phyloP scores from a whole-genome alignment of 2,888 invertebrate species.

The Sipha maydis region DNA sequence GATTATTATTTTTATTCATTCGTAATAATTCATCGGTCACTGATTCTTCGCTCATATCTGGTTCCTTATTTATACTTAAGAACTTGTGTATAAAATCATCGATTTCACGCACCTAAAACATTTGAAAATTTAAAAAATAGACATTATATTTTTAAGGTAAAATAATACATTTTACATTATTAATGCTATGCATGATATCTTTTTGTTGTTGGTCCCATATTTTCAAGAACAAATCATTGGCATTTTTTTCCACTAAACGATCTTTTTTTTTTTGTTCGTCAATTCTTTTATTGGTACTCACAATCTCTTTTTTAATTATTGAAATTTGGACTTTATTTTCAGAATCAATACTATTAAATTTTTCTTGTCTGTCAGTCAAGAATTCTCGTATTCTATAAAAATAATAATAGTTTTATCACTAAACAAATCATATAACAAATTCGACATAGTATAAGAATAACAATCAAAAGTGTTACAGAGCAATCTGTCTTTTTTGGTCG shows the following conservation, averaged over 20 bases:
- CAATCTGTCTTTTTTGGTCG: background rate
- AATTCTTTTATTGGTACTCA: background rate
- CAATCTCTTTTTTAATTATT: constrained; percentile 7
- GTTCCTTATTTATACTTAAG: background rate
- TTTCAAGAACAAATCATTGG: background rate
- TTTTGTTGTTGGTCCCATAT: background rate
- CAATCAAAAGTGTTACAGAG: background rate
- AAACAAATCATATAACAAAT: too few relatives aligned
- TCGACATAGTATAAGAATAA: too few relatives aligned
- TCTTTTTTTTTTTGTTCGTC: background rate
- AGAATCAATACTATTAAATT: background rate
- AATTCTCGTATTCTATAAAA: background rate
- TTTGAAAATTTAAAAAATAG: background rate
- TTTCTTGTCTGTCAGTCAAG: background rate
- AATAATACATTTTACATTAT: constrained; percentile 3
- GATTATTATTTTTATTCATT: background rate
- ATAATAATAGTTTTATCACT: background rate
- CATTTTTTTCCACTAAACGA: background rate
- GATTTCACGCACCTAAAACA: background rate
- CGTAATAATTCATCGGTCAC: background rate
- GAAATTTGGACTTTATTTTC: background rate
- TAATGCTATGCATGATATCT: background rate
- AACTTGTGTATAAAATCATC: background rate
- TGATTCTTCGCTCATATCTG: background rate
- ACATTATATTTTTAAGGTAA: background rate